A percentile compares a stretch with the other conserved stretches of the same genome.
Conservation (phyloP, 2,888 invertebrate genomes). For the Tetragonula carbonaria region DNA sequence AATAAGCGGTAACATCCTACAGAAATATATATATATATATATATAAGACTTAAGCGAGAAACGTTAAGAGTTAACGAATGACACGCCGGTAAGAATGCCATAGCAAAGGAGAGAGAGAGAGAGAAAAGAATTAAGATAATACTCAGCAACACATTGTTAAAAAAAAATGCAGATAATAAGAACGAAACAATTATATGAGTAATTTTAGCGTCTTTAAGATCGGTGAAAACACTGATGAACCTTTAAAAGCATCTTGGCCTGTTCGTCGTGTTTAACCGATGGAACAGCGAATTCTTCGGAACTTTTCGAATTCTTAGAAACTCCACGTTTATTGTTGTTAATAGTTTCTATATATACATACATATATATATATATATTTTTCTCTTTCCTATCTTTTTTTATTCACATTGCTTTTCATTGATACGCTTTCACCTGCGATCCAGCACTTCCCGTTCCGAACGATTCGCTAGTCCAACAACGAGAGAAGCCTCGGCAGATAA, state of each 20-base stretch:
- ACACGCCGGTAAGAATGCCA: constrained; percentile 39
- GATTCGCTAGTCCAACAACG: constrained; percentile 48
- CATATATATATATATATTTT: too few relatives aligned
- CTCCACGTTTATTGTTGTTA: constrained; percentile 1
- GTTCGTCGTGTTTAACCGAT: constrained; percentile 39
- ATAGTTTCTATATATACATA: not conserved
- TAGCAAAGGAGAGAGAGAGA: constrained; percentile 14
- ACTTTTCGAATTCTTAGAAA: constrained; percentile 1
- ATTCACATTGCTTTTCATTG: not conserved
- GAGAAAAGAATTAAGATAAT: constrained; percentile 44
- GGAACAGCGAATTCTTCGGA: constrained; percentile 47
- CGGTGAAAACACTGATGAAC: constrained; percentile 29
- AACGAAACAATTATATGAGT: constrained; percentile 36
- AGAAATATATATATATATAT: not conserved
- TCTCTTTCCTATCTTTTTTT: not conserved
- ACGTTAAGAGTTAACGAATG: constrained; percentile 21
- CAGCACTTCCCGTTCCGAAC: constrained; percentile 44
- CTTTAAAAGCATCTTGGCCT: constrained; percentile 40
- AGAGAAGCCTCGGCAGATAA: constrained; percentile 58
- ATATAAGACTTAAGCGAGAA: constrained; percentile 17
- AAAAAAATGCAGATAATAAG: constrained; percentile 47
- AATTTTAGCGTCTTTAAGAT: constrained; percentile 52
- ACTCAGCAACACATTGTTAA: constrained; percentile 60
- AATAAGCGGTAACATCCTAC: constrained; percentile 19
- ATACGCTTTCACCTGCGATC: not conserved